Evolutionary conservation across 2,888 invertebrate genomes (phyloP).

Genomic region (Latrodectus elegans): DNA sequence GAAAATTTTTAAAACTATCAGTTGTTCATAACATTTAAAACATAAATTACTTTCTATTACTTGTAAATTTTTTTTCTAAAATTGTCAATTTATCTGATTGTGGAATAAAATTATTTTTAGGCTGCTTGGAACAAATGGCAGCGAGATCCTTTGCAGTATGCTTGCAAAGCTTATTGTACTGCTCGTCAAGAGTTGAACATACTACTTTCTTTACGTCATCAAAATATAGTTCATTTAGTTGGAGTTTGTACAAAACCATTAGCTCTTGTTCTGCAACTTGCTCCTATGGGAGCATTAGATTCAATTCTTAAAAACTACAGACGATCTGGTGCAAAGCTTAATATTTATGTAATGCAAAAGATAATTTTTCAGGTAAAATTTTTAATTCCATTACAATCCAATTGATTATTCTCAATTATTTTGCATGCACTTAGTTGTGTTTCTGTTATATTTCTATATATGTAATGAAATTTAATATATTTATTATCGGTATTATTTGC

Average conservation of each 20-base stretch:
- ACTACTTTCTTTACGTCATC: constrained; percentile 87
- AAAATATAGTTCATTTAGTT: constrained; percentile 92
- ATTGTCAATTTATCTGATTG: too few species aligned
- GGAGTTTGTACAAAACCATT: constrained; percentile 93
- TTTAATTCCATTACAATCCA: not conserved
- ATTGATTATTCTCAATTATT: too few species aligned
- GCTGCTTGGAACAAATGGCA: constrained; percentile 92
- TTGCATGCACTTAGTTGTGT: too few species aligned
- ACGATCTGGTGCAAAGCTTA: constrained; percentile 87
- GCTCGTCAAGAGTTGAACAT: constrained; percentile 95
- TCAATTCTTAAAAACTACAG: constrained; percentile 88
- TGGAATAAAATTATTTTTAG: constrained; percentile 74
- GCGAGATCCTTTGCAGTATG: constrained; percentile 91
- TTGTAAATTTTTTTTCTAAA: too few species aligned
- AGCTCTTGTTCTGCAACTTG: constrained; percentile 90
- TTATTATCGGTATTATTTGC: too few species aligned
- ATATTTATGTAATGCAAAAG: constrained; percentile 86
- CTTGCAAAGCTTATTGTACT: constrained; percentile 96
- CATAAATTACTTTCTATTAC: too few species aligned
- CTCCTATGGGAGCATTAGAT: constrained; percentile 94
- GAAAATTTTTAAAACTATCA: too few species aligned
- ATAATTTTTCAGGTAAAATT: constrained; percentile 84
- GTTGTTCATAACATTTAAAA: too few species aligned
- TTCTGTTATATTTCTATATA: too few species aligned
- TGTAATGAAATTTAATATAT: too few species aligned